A percentile compares a stretch with the other conserved stretches of the same genome.
Evolutionary conservation across 2,797 vertebrate genomes (phyloP).

Genomic region (Danio kyathit): DNA sequence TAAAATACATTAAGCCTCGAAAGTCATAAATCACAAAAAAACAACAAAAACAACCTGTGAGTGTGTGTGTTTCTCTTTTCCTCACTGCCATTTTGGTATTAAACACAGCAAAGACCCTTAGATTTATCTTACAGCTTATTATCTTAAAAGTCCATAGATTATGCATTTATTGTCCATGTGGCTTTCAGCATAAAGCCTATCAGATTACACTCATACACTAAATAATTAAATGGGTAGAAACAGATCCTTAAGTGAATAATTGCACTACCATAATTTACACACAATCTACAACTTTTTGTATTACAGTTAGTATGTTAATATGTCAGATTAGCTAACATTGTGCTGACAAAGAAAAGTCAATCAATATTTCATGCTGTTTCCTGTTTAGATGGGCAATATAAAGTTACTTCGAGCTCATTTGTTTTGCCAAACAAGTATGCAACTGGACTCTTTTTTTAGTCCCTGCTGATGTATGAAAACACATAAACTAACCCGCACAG

Average conservation of each 20-base stretch:
- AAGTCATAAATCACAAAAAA: no score
- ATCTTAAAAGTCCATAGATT: no score
- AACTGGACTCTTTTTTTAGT: neutral
- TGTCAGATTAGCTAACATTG: constrained; percentile 71
- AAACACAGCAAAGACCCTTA: no score
- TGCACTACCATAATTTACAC: neutral
- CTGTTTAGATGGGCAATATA: constrained; percentile 77
- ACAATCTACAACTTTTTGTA: neutral
- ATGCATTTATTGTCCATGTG: no score
- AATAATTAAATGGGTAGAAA: neutral
- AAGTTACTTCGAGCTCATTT: constrained; percentile 76
- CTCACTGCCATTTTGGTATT: no score
- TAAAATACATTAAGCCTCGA: no score
- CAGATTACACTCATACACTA: no score
- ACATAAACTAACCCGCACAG: constrained; percentile 49
- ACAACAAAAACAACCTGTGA: no score
- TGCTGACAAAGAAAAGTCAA: constrained; percentile 75
- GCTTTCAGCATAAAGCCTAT: no score
- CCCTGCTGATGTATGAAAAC: constrained; percentile 26
- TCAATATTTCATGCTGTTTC: constrained; percentile 75
- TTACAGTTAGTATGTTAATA: neutral
- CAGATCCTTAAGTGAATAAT: neutral
- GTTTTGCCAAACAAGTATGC: constrained; percentile 69
- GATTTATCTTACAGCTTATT: no score
- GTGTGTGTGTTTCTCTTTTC: no score